Conservation (phyloP, 2,797 vertebrate species). For the Antrozous pallidus region DNA sequence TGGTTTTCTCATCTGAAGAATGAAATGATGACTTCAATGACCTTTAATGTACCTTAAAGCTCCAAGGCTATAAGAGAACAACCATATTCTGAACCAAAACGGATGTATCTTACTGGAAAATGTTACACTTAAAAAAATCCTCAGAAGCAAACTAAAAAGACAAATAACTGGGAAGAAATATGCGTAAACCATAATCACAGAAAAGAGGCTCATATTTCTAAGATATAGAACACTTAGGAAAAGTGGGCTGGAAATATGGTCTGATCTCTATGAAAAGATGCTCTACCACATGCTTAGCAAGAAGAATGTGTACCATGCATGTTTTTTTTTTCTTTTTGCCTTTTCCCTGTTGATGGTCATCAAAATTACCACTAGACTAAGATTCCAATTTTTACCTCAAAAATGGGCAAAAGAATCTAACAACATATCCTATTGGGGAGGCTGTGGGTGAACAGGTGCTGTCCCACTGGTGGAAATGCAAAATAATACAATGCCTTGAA, state of each 20-base stretch:
- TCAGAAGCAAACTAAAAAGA: constrained; percentile 2
- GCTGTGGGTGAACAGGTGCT: not conserved
- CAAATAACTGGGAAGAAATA: not conserved
- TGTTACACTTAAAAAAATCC: not conserved
- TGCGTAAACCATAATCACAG: not conserved
- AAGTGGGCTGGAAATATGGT: not conserved
- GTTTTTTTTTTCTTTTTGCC: too few species aligned
- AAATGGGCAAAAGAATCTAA: not conserved
- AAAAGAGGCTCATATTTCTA: not conserved
- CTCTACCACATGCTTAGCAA: not conserved
- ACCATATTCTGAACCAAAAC: not conserved
- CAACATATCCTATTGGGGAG: not conserved
- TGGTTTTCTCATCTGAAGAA: constrained; percentile 11
- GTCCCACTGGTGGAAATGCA: not conserved
- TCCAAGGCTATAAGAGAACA: not conserved
- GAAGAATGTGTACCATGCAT: not conserved
- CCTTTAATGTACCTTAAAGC: not conserved
- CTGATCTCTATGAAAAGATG: not conserved
- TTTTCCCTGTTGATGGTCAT: too few species aligned
- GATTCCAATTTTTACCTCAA: not conserved
- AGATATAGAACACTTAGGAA: not conserved
- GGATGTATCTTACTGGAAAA: not conserved
- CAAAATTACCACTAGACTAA: not conserved
- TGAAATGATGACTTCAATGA: not conserved
- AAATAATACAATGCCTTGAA: not conserved